These are phyloP conservation scores for Phorcus lineatus DNA, from an alignment of 2,888 invertebrate species.

Conservation along the genomic window DNA sequence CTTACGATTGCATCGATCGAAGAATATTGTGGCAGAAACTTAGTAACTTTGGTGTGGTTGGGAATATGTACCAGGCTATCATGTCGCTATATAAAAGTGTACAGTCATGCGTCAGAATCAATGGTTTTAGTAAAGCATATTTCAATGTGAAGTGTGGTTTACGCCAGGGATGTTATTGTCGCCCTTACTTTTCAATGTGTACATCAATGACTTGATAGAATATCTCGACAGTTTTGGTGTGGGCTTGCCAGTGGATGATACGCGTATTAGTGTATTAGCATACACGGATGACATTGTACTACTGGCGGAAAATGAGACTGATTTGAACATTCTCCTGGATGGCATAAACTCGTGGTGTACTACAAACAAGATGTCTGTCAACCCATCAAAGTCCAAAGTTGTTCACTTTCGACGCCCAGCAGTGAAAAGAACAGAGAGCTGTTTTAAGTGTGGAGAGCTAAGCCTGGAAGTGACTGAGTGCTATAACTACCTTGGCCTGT, in stretches of 20 bases:
- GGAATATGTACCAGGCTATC: not conserved
- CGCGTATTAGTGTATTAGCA: not conserved
- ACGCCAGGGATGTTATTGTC: slow-evolving; percentile 13
- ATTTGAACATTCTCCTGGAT: not conserved
- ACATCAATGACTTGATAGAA: slow-evolving; percentile 4
- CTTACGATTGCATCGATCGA: not conserved
- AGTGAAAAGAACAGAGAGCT: not conserved
- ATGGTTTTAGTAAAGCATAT: not conserved
- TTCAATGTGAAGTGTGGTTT: not conserved
- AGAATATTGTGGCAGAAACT: not conserved
- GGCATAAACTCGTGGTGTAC: not conserved
- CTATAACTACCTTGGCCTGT: not conserved
- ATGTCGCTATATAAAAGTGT: not conserved
- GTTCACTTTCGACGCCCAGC: slow-evolving; percentile 2
- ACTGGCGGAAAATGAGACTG: not conserved
- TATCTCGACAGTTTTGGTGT: not conserved
- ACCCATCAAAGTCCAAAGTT: not conserved
- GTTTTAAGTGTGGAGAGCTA: not conserved
- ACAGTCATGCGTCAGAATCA: not conserved
- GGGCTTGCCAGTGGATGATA: not conserved
- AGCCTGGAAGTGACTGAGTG: not conserved
- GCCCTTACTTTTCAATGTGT: slow-evolving; percentile 1
- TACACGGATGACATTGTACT: not conserved
- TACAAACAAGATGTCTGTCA: not conserved
- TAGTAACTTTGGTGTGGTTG: not conserved